Evolutionary conservation across 1,140 invertebrate genomes (phyloP), one percentile per base, ranked within the genome.

Genomic region (Drosophila gunungcola): DNA sequence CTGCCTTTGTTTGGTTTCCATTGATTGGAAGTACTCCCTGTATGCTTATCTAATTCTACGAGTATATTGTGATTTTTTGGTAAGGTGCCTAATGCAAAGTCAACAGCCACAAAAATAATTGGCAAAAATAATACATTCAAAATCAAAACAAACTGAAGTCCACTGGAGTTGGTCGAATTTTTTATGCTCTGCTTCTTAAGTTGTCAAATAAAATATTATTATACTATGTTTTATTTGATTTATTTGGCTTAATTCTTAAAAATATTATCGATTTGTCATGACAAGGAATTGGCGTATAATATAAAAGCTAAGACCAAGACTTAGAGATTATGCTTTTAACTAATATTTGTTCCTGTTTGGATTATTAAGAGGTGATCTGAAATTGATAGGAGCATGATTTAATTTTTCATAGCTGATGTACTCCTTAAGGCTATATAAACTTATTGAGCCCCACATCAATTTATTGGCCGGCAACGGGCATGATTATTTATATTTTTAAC

Each of bases 401-500:
- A 21, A 36, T 54, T 54, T n/a, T 29, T n/a, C 11, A 39, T 32
- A 58, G 51, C 45, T 38, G n/a, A 55, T 43, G 32, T 32, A 38
- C 52, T 43, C 25, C 2, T 7, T 6, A 1, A 9, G 38, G 49
- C 46, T 25, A 38, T 34, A 36, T 6, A 36, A 3, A 16, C 9
- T 54, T 52, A 38, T 36, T 45, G 36, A 53, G 7, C 39, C 32
- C 25, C 61, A 46, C 27, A 25, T 56, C 32, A 46, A 52, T 56
- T 53, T 43, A 65, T 80, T 74, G 78, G 51, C 68, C 82, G 42
- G 38, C 63, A 76, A 43, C 68, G 58, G 79, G 78, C 76, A 54
- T 72, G 62, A 86, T 81, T 85, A 81, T 81, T 79, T 79, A 86
- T 88, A 79, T 77, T 55, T 86, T 46, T 60, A 70, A 52, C 51